phyloP scores from a whole-genome alignment of 92 coral and sea anemone genomes.

The Palythoa grandis region DNA sequence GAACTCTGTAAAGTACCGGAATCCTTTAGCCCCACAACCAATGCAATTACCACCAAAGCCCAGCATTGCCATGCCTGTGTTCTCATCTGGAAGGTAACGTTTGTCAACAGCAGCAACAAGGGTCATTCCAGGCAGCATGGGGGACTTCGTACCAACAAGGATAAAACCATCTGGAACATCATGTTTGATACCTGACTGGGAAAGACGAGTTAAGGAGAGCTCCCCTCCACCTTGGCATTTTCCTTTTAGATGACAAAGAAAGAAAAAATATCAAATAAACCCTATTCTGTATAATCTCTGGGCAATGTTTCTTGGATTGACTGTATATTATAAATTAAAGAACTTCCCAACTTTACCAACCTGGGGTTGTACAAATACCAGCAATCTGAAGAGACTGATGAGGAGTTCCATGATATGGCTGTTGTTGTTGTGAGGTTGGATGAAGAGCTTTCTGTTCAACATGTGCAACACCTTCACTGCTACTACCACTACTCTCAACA shows the following conservation, averaged over 20 bases:
- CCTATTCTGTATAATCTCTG: too few relatives aligned
- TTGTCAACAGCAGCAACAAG: slow-evolving; percentile 97
- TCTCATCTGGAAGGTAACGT: slow-evolving; percentile 92
- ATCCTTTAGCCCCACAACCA: slow-evolving; percentile 97
- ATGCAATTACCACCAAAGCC: slow-evolving; percentile 97
- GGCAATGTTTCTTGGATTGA: too few relatives aligned
- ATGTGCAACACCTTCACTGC: slow-evolving; percentile 20
- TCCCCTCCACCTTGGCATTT: slow-evolving; percentile 92
- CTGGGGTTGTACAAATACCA: slow-evolving; percentile 39
- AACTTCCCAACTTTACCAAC: neutral
- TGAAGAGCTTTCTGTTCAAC: slow-evolving; percentile 14
- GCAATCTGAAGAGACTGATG: slow-evolving; percentile 36
- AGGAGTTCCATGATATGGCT: slow-evolving; percentile 19
- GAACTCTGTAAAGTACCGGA: slow-evolving; percentile 97
- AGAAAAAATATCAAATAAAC: neutral
- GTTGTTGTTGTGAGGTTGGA: slow-evolving; percentile 2
- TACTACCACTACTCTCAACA: slow-evolving; percentile 30
- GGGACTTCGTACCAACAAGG: slow-evolving; percentile 97
- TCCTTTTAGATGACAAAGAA: slow-evolving; percentile 54
- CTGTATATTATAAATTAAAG: neutral
- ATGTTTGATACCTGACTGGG: slow-evolving; percentile 57
- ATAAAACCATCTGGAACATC: slow-evolving; percentile 82
- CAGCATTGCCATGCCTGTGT: slow-evolving; percentile 83
- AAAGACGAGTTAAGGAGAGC: slow-evolving; percentile 71
- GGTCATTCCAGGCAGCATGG: slow-evolving; percentile 84